Evolutionary conservation across 2,113 vertebrate genomes (phyloP).

Genomic region (Aix galericulata): DNA sequence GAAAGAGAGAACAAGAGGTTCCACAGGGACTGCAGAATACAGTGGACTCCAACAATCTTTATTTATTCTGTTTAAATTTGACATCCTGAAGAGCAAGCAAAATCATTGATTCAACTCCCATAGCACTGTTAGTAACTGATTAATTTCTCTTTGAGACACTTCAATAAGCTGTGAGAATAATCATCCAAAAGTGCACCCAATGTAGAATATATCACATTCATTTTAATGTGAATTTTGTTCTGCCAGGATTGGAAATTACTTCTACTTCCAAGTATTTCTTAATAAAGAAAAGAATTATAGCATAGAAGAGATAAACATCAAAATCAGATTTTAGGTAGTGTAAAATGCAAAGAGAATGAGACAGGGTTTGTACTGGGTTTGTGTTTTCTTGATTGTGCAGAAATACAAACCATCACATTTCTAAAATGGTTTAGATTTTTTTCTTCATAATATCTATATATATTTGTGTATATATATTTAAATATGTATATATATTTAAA

Average conservation of each 20-base stretch:
- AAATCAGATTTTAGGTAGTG: neutral
- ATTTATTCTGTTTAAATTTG: slow-evolving; percentile 40
- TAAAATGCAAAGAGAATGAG: neutral
- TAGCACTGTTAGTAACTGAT: neutral
- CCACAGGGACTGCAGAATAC: neutral
- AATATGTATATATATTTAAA: neutral
- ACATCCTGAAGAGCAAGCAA: neutral
- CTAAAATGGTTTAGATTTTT: neutral
- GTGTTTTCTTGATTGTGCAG: neutral
- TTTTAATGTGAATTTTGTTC: neutral
- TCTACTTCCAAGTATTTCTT: neutral
- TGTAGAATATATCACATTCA: neutral
- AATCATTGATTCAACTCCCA: neutral
- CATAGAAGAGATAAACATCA: neutral
- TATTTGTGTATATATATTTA: too few relatives aligned
- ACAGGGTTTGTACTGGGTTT: neutral
- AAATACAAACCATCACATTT: too few relatives aligned
- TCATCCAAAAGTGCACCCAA: neutral
- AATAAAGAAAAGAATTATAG: neutral
- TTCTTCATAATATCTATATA: too few relatives aligned
- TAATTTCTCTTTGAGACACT: neutral
- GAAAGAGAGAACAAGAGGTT: neutral
- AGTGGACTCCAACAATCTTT: neutral
- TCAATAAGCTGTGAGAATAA: neutral
- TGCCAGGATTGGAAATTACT: neutral